Conservation (phyloP, 2,797 vertebrate genomes). For the Alcedo quadribrachys region DNA sequence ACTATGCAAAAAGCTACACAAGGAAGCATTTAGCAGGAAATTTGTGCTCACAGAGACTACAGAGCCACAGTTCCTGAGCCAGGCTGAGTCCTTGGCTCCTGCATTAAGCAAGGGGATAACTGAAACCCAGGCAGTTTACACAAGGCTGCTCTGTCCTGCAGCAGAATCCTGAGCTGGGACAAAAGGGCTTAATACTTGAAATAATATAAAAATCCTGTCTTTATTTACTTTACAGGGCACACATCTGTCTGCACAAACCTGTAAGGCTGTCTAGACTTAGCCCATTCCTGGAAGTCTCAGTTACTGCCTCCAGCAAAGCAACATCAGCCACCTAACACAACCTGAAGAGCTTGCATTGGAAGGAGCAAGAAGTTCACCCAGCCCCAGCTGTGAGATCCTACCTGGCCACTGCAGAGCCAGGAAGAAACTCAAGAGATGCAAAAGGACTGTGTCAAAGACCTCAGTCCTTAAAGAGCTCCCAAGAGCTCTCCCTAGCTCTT, state of each 20-base stretch:
- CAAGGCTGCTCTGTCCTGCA: background rate
- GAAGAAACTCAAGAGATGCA: background rate
- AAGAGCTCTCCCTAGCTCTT: background rate
- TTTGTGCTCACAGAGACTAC: background rate
- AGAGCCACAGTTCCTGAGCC: background rate
- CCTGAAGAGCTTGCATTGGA: background rate
- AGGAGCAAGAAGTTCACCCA: background rate
- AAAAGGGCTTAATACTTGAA: background rate
- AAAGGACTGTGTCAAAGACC: background rate
- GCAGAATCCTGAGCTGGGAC: background rate
- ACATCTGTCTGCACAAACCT: background rate
- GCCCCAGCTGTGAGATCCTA: background rate
- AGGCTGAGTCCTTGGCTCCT: background rate
- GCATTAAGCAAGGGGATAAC: background rate
- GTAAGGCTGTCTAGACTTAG: background rate
- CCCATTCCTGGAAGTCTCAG: background rate
- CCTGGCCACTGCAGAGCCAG: background rate
- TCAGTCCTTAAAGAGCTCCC: background rate
- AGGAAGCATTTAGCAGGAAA: background rate
- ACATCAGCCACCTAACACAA: background rate
- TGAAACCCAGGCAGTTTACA: background rate
- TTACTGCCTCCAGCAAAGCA: background rate
- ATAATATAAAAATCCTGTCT: background rate
- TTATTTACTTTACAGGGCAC: background rate
- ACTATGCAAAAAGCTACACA: background rate